phyloP scores from a whole-genome alignment of 2,888 invertebrate genomes.

The Hirtodrosophila trivittata region DNA sequence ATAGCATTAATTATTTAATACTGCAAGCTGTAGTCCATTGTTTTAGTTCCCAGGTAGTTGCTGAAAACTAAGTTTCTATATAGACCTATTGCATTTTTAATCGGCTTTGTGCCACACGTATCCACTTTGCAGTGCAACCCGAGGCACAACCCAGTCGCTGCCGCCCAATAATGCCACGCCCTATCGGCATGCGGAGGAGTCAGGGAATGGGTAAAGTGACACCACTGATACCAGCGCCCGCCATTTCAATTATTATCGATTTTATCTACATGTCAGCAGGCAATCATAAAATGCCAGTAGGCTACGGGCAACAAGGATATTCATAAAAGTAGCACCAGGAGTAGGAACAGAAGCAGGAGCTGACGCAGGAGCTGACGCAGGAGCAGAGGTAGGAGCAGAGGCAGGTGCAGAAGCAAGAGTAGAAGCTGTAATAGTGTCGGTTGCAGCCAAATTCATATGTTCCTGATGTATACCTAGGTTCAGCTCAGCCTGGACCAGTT shows the following conservation, averaged over 20 bases:
- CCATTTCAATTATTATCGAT: slow-evolving; percentile 74
- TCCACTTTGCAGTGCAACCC: too few species aligned
- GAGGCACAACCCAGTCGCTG: too few species aligned
- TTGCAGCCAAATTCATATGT: neutral
- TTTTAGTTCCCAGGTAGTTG: too few species aligned
- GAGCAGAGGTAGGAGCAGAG: slow-evolving; percentile 4
- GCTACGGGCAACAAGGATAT: neutral
- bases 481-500: slow-evolving; percentile 20
- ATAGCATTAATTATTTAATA: too few species aligned
- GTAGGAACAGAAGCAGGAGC: neutral
- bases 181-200: too few species aligned
- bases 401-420: too few species aligned
- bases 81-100: too few species aligned
- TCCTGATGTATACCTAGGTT: slow-evolving; percentile 31
- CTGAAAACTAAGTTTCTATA: too few species aligned
- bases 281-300: slow-evolving; percentile 42
- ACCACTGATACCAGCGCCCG: slow-evolving; percentile 5
- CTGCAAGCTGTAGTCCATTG: too few species aligned
- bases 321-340: neutral
- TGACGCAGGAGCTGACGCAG: slow-evolving; percentile 5
- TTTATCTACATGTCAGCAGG: slow-evolving; percentile 68
- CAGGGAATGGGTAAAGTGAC: too few species aligned
- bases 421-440: neutral
- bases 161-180: too few species aligned
- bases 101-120: too few species aligned